These are phyloP conservation scores for Tapirus indicus DNA, from an alignment of 2,797 vertebrate species.

Conservation along the genomic window DNA sequence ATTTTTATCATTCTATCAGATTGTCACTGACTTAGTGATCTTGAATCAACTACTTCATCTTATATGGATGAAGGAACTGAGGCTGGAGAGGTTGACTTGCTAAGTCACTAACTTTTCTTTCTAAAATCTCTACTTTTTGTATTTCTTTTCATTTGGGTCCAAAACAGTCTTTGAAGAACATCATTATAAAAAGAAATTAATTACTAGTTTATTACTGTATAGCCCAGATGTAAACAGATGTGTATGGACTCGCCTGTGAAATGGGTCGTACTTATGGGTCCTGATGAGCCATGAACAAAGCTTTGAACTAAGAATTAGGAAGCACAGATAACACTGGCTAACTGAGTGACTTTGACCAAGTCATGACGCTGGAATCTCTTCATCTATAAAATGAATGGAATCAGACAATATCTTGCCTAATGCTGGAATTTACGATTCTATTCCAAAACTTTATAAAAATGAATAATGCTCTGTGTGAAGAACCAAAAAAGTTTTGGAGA, in stretches of 20 bases:
- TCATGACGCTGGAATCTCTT: neutral
- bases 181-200: neutral
- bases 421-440: neutral
- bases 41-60: neutral
- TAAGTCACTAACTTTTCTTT: neutral
- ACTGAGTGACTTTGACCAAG: neutral
- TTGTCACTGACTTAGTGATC: neutral
- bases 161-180: slow-evolving; percentile 27
- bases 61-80: neutral
- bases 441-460: slow-evolving; percentile 26
- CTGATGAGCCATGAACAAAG: neutral
- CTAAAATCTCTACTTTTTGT: neutral
- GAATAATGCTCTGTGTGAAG: neutral
- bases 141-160: neutral
- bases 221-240: neutral
- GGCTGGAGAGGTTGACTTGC: neutral
- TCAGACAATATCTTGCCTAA: neutral
- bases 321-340: neutral
- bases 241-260: neutral
- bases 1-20: neutral
- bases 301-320: neutral
- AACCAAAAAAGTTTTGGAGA: neutral
- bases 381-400: neutral
- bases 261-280: neutral
- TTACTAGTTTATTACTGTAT: neutral